Conservation (phyloP, 2,797 vertebrate species). For the Microctenopoma steveboyesi region DNA sequence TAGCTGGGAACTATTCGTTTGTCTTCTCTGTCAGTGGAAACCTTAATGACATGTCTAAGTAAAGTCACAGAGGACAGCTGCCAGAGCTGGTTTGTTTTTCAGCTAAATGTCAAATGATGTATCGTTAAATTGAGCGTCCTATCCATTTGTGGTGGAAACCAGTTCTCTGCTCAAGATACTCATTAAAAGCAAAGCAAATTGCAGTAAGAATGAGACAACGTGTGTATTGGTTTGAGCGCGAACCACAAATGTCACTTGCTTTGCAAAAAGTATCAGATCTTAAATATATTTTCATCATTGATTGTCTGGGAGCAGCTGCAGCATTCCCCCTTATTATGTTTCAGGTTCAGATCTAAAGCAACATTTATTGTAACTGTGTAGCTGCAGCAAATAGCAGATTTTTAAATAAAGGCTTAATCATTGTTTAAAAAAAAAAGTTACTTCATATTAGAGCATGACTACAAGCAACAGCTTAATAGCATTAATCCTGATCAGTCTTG, state of each 20-base stretch:
- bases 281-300: conserved; percentile 9
- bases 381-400: not conserved
- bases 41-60: conserved; percentile 15
- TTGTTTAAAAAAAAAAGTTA: not conserved
- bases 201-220: not conserved
- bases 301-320: conserved; percentile 12
- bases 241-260: not conserved
- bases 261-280: not conserved
- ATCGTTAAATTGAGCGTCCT: not conserved
- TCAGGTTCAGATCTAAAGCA: conserved; percentile 6
- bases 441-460: not conserved
- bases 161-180: not conserved
- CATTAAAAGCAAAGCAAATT: not conserved
- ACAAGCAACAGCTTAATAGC: not conserved
- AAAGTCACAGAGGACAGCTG: conserved; percentile 36
- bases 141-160: conserved; percentile 5
- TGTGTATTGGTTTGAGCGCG: not conserved
- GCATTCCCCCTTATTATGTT: not conserved
- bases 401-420: not conserved
- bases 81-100: conserved; percentile 15
- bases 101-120: conserved; percentile 20
- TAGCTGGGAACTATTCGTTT: not conserved
- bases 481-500: no score
- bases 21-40: not conserved
- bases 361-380: not conserved